Percentiles rank a stretch among this genome's conserved stretches.
These are phyloP conservation scores for Valencia hispanica DNA, from an alignment of 2,797 vertebrate species.

Conservation along the genomic window DNA sequence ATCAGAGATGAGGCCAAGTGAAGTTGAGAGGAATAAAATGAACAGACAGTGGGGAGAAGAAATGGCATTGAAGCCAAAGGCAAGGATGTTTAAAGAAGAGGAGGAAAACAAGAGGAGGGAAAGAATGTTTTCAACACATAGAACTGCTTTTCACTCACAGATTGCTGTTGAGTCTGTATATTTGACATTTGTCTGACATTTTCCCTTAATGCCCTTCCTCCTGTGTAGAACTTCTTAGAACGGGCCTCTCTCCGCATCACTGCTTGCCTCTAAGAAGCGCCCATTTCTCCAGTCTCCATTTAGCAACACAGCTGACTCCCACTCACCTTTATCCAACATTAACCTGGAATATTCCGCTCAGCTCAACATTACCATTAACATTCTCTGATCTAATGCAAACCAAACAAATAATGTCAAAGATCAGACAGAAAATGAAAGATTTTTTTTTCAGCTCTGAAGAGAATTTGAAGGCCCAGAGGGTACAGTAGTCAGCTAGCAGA, in stretches of 20 bases:
- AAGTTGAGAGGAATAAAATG: conserved; percentile 43
- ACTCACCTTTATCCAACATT: conserved; percentile 40
- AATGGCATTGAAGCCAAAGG: conserved; percentile 15
- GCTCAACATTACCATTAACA: conserved; percentile 22
- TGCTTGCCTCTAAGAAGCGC: conserved; percentile 33
- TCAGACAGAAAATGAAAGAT: conserved; percentile 56
- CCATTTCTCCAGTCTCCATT: conserved; percentile 2
- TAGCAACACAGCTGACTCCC: conserved; percentile 37
- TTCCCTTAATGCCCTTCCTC: conserved; percentile 63
- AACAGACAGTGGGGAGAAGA: conserved; percentile 25
- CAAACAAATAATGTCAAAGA: conserved; percentile 40
- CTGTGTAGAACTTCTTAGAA: conserved; percentile 42
- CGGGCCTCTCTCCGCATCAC: conserved; percentile 55
- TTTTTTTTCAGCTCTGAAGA: conserved; percentile 41
- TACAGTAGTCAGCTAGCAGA: conserved; percentile 65
- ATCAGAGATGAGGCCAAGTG: conserved; percentile 51
- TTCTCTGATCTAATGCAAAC: conserved; percentile 19
- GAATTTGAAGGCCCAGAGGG: conserved; percentile 61
- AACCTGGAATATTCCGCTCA: conserved; percentile 41
- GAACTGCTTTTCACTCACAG: conserved; percentile 47
- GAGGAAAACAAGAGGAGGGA: conserved; percentile 39
- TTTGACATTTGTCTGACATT: conserved; percentile 88
- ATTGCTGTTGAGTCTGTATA: conserved; percentile 70
- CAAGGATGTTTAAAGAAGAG: conserved; percentile 23
- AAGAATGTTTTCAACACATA: conserved; percentile 35